phyloP scores from a whole-genome alignment of 2,113 vertebrate species.

The Melanerpes aurifrons region DNA sequence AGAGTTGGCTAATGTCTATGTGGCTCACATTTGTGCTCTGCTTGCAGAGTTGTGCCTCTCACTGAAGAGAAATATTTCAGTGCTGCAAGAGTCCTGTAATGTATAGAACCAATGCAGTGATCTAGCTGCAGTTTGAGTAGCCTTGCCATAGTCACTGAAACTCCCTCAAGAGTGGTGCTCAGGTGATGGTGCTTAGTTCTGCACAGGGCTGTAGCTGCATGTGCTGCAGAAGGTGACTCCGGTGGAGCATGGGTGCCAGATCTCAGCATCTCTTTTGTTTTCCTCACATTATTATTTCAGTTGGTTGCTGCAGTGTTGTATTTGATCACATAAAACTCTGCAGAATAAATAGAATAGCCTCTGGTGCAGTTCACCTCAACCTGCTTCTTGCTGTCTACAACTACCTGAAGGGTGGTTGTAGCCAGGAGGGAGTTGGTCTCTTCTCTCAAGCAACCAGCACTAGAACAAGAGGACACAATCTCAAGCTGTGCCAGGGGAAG shows the following conservation, averaged over 20 bases:
- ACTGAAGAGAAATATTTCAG: background rate
- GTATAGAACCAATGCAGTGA: background rate
- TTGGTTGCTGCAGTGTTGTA: background rate
- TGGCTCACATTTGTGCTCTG: background rate
- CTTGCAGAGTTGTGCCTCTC: background rate
- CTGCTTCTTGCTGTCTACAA: background rate
- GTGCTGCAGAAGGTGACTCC: background rate
- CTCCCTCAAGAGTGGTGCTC: background rate
- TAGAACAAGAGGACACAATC: no score
- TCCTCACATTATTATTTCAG: background rate
- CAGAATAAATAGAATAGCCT: background rate
- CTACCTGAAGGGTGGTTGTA: no score
- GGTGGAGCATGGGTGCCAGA: background rate
- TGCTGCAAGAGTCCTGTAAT: background rate
- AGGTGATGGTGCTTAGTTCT: background rate
- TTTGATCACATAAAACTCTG: background rate
- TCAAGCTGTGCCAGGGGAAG: no score
- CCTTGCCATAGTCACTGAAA: background rate
- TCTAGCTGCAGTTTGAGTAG: background rate
- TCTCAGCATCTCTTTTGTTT: background rate
- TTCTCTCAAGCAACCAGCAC: no score
- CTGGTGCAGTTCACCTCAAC: background rate
- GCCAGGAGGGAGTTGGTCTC: no score
- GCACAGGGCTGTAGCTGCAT: rapidly evolving
- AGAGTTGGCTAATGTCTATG: background rate